Evolutionary conservation across 2,797 vertebrate genomes (phyloP), one percentile per base, ranked within the genome.

Genomic region (Gastrophryne carolinensis): DNA sequence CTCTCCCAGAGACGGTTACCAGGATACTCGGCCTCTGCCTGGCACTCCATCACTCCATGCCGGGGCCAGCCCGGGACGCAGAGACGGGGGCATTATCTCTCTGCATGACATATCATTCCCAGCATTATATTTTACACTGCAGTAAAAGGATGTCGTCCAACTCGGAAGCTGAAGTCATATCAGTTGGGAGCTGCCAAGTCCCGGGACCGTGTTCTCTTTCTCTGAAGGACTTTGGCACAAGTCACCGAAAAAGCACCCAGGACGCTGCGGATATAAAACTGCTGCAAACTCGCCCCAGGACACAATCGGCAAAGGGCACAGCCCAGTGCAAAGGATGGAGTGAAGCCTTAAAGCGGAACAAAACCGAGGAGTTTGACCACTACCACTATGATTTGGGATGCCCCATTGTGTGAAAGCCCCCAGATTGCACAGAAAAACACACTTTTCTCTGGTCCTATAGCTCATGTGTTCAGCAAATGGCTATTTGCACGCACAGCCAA

Each of bases 41-140:
- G n/a, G n/a, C 32, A 2, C 35, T 57, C 30, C 12, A 41, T 69
- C 52, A 57, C 13, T 19, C 35, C 23, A 15, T 27, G 44, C 17
- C 21, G 44, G 62, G 62, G 44, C 19, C 24, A 30, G 61, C 35
- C 50, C 27, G 49, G 72, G 23, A 44, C 23, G 39, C 53, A 53
- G 50, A 72, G 81, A 80, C 1, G 4, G 73, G 13, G 27, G 74
- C 75, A 79, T 81, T 81, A 62, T 0, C 79, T 54, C 79, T 54
- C 78, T 82, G 83, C 78, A 82, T 83, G 72, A 85, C 85, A 83
- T 80, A 77, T 78, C 41, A 27, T 49, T 70, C 75, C 81, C 78
- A 79, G 83, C 84, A 83, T 87, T 87, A 84, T 83, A 85, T 84
- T 86, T 84, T 81, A 84, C 82, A 86, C 85, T 87, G 86, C 86